Conservation (phyloP, 2,888 invertebrate species). For the Phasia obesa region DNA sequence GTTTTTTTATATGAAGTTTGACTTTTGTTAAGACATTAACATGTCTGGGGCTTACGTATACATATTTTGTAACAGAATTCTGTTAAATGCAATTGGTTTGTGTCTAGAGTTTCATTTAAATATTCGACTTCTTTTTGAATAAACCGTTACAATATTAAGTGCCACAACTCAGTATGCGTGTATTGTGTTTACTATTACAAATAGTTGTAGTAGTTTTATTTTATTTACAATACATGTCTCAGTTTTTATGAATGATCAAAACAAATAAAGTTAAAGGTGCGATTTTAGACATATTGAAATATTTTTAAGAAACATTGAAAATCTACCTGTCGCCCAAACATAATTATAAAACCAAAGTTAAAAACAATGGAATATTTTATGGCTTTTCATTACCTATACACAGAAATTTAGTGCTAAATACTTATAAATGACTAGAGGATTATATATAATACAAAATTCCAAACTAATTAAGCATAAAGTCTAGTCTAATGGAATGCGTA, state of each 20-base stretch:
- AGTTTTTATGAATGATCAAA: neutral
- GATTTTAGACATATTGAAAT: constrained; percentile 9
- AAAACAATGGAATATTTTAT: constrained; percentile 11
- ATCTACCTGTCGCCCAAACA: constrained; percentile 57
- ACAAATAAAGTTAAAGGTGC: constrained; percentile 14
- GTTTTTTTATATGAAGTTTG: too few species aligned
- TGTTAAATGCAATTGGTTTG: neutral
- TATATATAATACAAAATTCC: constrained; percentile 17
- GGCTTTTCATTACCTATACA: neutral
- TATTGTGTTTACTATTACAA: too few species aligned
- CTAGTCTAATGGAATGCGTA: constrained; percentile 52
- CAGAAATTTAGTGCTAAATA: neutral
- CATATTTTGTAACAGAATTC: neutral
- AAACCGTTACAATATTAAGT: too few species aligned
- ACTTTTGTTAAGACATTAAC: too few species aligned
- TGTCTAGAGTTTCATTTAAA: too few species aligned
- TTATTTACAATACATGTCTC: too few species aligned
- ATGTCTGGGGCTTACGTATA: too few species aligned
- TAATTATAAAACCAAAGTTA: constrained; percentile 26
- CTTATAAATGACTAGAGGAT: constrained; percentile 23
- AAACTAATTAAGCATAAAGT: constrained; percentile 62
- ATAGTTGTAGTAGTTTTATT: too few species aligned
- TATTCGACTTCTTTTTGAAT: too few species aligned
- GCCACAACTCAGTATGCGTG: too few species aligned
- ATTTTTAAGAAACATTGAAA: constrained; percentile 11